phyloP scores from a whole-genome alignment of 2,888 invertebrate species.

The Diarsia brunnea region DNA sequence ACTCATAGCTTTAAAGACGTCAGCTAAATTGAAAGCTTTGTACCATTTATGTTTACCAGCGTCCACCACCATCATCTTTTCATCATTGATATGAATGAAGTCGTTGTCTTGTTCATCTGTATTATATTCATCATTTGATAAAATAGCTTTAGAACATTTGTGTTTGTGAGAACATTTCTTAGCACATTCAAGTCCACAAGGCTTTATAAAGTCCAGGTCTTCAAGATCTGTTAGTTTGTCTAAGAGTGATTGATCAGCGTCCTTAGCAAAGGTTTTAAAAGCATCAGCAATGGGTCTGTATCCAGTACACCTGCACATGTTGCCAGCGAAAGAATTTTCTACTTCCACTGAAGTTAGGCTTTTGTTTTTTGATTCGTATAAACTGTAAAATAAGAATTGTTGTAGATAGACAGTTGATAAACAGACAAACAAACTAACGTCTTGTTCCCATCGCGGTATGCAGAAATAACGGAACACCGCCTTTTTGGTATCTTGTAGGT shows the following conservation, averaged over 20 bases:
- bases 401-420: not conserved
- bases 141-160: conserved; percentile 42
- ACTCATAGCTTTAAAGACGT: conserved; percentile 85
- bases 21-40: conserved; percentile 84
- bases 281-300: conserved; percentile 94
- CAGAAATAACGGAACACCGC: not conserved
- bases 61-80: conserved; percentile 88
- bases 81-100: conserved; percentile 62
- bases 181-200: conserved; percentile 78
- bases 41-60: conserved; percentile 85
- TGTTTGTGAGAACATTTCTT: conserved; percentile 76
- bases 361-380: conserved; percentile 71
- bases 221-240: conserved; percentile 88
- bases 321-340: conserved; percentile 93
- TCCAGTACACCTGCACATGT: conserved; percentile 95
- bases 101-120: conserved; percentile 71
- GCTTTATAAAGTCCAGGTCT: conserved; percentile 79
- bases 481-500: too few species aligned
- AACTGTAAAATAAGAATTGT: conserved; percentile 66
- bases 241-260: conserved; percentile 85
- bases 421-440: too few species aligned
- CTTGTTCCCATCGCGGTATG: too few species aligned
- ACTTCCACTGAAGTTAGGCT: conserved; percentile 91
- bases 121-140: conserved; percentile 45
- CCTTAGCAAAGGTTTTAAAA: conserved; percentile 93